Evolutionary conservation across 2,888 invertebrate species (phyloP).

Genomic region (Habrosyne pyritoides): DNA sequence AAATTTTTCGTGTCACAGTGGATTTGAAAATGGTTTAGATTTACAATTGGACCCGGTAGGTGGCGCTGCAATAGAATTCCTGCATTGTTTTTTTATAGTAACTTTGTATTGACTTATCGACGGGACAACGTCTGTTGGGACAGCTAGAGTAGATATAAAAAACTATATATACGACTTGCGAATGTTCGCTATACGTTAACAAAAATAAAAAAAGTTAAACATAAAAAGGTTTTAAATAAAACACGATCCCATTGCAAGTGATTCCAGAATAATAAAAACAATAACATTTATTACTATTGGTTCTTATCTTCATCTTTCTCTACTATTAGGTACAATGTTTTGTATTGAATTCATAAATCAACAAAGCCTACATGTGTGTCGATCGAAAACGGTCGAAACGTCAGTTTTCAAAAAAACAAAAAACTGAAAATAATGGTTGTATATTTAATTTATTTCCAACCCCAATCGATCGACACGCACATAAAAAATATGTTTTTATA

Average conservation of each 20-base stretch:
- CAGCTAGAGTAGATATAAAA: too few relatives aligned
- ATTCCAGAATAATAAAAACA: constrained; percentile 82
- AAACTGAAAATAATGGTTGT: constrained; percentile 19
- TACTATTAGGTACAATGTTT: constrained; percentile 79
- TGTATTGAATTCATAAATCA: constrained; percentile 75
- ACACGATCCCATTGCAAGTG: constrained; percentile 76
- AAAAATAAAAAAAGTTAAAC: constrained; percentile 8
- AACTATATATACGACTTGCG: too few relatives aligned
- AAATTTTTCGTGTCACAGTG: too few relatives aligned
- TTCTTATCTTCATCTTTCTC: constrained; percentile 72
- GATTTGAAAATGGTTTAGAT: too few relatives aligned
- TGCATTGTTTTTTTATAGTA: too few relatives aligned
- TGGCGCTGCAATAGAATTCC: too few relatives aligned
- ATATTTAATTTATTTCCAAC: constrained; percentile 15
- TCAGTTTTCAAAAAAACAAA: constrained; percentile 21
- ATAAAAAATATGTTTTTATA: constrained; percentile 73
- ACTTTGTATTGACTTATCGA: too few relatives aligned
- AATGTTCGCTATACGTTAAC: too few relatives aligned
- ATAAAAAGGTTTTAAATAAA: constrained; percentile 61
- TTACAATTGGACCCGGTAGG: too few relatives aligned
- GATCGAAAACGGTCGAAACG: constrained; percentile 43
- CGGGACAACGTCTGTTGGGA: too few relatives aligned
- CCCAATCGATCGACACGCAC: constrained; percentile 53
- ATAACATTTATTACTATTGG: constrained; percentile 82
- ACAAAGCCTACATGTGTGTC: constrained; percentile 66